Percentiles rank a stretch among this genome's conserved stretches.
phyloP scores from a whole-genome alignment of 2,113 vertebrate species.

The Microcebus ravelobensis region DNA sequence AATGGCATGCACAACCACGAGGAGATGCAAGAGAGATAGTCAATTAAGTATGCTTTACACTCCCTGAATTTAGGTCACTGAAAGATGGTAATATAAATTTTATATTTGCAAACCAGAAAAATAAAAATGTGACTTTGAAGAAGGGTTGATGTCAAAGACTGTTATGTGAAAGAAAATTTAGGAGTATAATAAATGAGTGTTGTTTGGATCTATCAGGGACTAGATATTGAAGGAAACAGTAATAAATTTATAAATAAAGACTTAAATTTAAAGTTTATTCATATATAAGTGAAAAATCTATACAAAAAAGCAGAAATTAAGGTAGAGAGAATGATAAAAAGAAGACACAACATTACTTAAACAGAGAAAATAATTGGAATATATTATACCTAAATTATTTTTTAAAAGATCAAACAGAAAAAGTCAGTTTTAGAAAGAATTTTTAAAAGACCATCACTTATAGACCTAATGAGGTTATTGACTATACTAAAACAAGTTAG shows the following conservation, averaged over 20 bases:
- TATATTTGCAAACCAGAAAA: background rate
- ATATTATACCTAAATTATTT: background rate
- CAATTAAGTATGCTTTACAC: background rate
- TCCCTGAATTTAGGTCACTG: background rate
- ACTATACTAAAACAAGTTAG: background rate
- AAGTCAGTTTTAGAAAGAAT: background rate
- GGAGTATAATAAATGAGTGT: background rate
- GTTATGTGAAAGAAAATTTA: background rate
- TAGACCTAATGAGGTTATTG: background rate
- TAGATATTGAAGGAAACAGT: background rate
- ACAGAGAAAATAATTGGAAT: background rate
- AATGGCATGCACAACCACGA: background rate
- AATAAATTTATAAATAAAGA: background rate
- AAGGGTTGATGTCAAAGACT: background rate
- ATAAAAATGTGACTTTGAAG: background rate
- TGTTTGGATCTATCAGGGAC: background rate
- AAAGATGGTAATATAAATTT: background rate
- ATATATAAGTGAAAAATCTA: background rate
- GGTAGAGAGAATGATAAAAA: background rate
- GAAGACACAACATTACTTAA: background rate
- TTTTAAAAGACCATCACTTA: background rate
- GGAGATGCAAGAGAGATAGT: background rate
- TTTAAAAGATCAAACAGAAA: background rate
- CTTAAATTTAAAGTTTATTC: background rate
- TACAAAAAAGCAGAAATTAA: background rate